Evolutionary conservation across 2,797 vertebrate genomes (phyloP).

Genomic region (Eupleurogrammus muticus): DNA sequence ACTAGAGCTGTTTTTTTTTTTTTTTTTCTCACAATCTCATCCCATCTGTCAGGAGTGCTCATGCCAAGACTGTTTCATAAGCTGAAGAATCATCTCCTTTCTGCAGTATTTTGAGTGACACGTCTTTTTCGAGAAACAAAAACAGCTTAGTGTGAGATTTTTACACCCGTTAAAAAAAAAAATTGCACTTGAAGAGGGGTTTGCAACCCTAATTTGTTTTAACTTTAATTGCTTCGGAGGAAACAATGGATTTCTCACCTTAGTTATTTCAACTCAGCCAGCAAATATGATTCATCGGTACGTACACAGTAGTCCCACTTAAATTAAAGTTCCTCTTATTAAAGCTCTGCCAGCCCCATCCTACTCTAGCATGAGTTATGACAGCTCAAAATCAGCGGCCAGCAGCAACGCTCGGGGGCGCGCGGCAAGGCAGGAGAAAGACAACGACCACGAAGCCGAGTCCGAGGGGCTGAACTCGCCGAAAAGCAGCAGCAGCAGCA

Average conservation of each 20-base stretch:
- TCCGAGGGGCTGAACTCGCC: constrained; percentile 49
- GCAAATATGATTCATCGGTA: constrained; percentile 70
- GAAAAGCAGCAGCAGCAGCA: constrained; percentile 35
- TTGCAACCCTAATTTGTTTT: background rate
- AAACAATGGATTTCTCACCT: constrained; percentile 58
- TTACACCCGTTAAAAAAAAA: too few relatives aligned
- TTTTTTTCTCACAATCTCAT: constrained; percentile 53
- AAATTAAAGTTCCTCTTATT: constrained; percentile 47
- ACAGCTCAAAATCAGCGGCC: constrained; percentile 79
- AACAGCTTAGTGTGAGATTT: constrained; percentile 5
- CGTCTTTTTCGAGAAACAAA: constrained; percentile 21
- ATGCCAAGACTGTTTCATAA: constrained; percentile 66
- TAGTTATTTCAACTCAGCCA: constrained; percentile 39
- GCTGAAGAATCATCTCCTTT: constrained; percentile 39
- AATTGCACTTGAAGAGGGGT: constrained; percentile 10
- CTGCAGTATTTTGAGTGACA: constrained; percentile 35
- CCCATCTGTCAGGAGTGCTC: constrained; percentile 62
- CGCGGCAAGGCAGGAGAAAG: constrained; percentile 70
- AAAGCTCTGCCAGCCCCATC: constrained; percentile 61
- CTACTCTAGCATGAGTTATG: constrained; percentile 85
- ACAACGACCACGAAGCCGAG: constrained; percentile 58
- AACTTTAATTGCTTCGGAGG: background rate
- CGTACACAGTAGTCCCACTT: constrained; percentile 80
- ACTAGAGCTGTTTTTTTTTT: constrained; percentile 65
- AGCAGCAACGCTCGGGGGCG: constrained; percentile 75